Percentiles rank a stretch among this genome's conserved stretches.
Conservation (phyloP, 2,113 vertebrate genomes). For the Hippocampus zosterae region DNA sequence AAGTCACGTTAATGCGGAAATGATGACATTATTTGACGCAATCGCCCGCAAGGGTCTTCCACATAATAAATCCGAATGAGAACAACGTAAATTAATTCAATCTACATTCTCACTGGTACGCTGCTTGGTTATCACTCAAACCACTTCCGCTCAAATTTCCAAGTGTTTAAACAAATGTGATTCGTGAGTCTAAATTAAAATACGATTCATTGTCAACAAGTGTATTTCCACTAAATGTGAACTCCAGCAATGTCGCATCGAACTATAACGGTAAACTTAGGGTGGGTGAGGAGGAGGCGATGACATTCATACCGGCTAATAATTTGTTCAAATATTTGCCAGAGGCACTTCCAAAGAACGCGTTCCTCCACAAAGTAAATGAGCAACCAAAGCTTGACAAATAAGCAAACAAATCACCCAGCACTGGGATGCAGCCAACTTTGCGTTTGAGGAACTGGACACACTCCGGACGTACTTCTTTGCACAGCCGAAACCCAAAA, state of each 20-base stretch:
- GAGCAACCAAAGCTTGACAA: constrained; percentile 10
- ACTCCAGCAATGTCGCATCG: not conserved
- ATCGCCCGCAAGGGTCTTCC: not conserved
- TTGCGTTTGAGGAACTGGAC: constrained; percentile 29
- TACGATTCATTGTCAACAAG: not conserved
- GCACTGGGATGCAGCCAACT: constrained; percentile 45
- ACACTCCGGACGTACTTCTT: not conserved
- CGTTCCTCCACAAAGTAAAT: constrained; percentile 11
- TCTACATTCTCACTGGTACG: not conserved
- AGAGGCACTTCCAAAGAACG: not conserved
- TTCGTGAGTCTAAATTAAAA: not conserved
- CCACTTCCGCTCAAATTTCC: not conserved
- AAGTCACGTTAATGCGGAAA: not conserved
- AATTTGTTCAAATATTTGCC: not conserved
- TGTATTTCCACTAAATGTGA: not conserved
- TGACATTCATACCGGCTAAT: not conserved
- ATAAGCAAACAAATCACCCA: constrained; percentile 37
- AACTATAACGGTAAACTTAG: constrained; percentile 1
- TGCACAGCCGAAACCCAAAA: constrained; percentile 7
- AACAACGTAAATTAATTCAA: not conserved
- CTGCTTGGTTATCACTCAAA: not conserved
- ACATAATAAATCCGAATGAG: not conserved
- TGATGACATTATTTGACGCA: not conserved
- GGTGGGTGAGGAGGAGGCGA: not conserved
- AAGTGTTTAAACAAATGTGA: not conserved